Evolutionary conservation across 2,113 vertebrate genomes (phyloP).

Genomic region (Phrynocephalus versicolor): DNA sequence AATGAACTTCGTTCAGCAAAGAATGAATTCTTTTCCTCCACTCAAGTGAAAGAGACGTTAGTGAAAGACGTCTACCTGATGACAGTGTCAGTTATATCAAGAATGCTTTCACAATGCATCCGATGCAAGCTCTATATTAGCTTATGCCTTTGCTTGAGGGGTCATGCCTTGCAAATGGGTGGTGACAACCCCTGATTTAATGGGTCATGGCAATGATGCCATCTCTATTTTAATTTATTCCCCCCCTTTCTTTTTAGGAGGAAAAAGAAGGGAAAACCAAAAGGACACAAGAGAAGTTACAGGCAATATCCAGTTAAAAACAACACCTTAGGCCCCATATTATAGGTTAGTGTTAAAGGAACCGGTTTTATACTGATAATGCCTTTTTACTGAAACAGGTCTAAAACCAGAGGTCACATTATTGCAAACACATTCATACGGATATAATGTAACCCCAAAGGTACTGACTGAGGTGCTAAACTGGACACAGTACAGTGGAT

Average conservation of each 20-base stretch:
- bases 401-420: too few species aligned
- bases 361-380: too few species aligned
- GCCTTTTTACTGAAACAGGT: too few species aligned
- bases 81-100: background rate
- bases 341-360: too few species aligned
- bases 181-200: background rate
- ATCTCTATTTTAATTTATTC: background rate
- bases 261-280: background rate
- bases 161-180: background rate
- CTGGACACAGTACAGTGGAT: too few species aligned
- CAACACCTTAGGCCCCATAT: background rate
- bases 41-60: background rate
- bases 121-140: background rate
- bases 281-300: background rate
- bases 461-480: too few species aligned
- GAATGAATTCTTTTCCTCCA: rapidly evolving
- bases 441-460: too few species aligned
- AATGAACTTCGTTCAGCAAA: rapidly evolving
- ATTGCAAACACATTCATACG: too few species aligned
- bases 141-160: background rate
- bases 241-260: background rate
- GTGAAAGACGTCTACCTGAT: background rate
- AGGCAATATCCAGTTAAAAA: background rate
- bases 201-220: background rate
- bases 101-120: background rate